A percentile compares a stretch with the other conserved stretches of the same genome.
phyloP scores from a whole-genome alignment of 23 tunicate species.

The Botrylloides violaceus region DNA sequence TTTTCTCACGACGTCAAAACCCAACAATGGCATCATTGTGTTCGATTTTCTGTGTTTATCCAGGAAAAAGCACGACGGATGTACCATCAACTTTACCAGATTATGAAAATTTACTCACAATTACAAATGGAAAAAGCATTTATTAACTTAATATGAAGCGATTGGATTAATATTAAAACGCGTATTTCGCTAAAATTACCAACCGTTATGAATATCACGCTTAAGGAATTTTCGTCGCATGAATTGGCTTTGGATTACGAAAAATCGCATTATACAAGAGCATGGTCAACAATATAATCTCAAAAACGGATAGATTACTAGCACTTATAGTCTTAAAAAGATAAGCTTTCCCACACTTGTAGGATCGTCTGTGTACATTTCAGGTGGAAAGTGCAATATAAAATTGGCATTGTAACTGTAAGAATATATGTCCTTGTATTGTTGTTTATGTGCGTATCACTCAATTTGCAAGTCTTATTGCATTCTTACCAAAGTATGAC shows the following conservation, averaged over 20 bases:
- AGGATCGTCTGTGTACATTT: too few relatives aligned
- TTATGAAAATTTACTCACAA: not conserved
- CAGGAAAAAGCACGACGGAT: not conserved
- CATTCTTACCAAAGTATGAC: too few relatives aligned
- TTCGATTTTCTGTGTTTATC: not conserved
- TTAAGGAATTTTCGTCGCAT: too few relatives aligned
- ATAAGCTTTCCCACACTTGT: not conserved
- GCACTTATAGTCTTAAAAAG: not conserved
- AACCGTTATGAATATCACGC: not conserved
- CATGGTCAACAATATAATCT: too few relatives aligned
- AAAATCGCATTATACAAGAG: too few relatives aligned
- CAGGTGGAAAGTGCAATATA: too few relatives aligned
- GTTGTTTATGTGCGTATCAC: too few relatives aligned
- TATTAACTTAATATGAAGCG: not conserved
- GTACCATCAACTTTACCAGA: not conserved
- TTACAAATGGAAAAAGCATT: too few relatives aligned
- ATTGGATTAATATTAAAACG: not conserved
- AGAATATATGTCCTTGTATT: too few relatives aligned
- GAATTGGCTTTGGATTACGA: too few relatives aligned
- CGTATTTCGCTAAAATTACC: not conserved
- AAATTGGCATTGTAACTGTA: too few relatives aligned
- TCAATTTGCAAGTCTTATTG: too few relatives aligned
- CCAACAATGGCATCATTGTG: not conserved
- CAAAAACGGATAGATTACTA: not conserved
- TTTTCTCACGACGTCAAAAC: not conserved